Conservation (phyloP, 2,888 invertebrate species). For the Pomacea canaliculata region DNA sequence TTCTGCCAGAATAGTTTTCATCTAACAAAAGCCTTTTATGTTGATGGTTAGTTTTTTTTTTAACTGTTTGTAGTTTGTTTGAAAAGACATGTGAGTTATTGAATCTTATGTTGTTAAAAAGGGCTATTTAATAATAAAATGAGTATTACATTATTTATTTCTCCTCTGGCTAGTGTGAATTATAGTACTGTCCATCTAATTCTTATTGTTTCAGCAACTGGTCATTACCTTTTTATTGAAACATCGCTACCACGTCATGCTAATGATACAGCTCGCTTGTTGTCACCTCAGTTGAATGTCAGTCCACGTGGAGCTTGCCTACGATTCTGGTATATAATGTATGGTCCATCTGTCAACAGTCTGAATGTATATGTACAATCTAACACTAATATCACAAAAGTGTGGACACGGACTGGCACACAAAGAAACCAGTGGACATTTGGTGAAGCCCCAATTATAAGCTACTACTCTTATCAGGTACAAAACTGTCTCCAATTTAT, state of each 20-base stretch:
- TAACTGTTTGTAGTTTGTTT: no score
- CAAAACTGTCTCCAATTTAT: no score
- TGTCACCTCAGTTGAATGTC: constrained; percentile 40
- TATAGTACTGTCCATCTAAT: no score
- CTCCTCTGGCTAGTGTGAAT: no score
- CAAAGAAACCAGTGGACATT: constrained; percentile 55
- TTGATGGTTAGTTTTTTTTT: no score
- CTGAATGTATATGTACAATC: constrained; percentile 51
- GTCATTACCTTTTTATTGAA: constrained; percentile 66
- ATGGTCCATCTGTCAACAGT: constrained; percentile 59
- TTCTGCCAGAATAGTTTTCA: no score
- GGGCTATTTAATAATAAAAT: no score
- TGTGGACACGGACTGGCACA: constrained; percentile 56
- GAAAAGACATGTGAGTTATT: no score
- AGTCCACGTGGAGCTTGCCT: constrained; percentile 46
- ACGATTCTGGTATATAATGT: constrained; percentile 65
- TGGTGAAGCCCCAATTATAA: constrained; percentile 40
- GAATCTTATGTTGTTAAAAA: no score
- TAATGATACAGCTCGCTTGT: constrained; percentile 55
- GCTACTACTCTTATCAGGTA: constrained; percentile 32
- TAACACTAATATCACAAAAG: constrained; percentile 28
- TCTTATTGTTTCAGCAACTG: constrained; percentile 51
- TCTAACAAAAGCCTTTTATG: no score
- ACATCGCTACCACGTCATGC: constrained; percentile 48
- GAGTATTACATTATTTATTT: no score